Base-by-base conservation (phyloP, 2,797 vertebrate species). In the Anolis apletophallus region DNA sequence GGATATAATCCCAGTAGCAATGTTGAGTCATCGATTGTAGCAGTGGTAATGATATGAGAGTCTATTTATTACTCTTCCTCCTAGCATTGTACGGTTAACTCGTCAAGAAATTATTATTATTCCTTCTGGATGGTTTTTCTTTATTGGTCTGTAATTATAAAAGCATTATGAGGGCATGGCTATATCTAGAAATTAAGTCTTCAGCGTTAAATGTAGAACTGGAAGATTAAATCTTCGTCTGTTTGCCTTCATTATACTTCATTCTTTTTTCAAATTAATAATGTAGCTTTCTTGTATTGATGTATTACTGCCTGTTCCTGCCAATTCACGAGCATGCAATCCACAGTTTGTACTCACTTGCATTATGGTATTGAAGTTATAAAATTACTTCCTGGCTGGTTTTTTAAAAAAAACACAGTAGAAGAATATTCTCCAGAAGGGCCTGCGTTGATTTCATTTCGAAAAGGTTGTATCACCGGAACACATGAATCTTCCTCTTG, bases 91-190 rank as follows among this genome's bases (percentile, higher is more conserved):
- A 91, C 90, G 88, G 89, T 74, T 88, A 93, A 93, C 91, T 94
- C 93, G 83, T 84, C 92, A 69, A 88, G 90, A 94, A 95, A 94
- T 97, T 95, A 89, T 94, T 95, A 96, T 97, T 96, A 94, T 97
- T 96, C 95, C 95, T 96, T 94, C 94, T 95, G 95, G 95, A 94
- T 96, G 93, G 5, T 86, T 95, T 93, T 92, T 94, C 93, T 95
- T 85, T 91, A 94, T 90, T 95, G 94, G 89, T 94, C 96, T 94
- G 87, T 95, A 96, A 96, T 96, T 95, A 91, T 87, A 90, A 94
- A 80, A 95, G 94, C 91, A 91, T 88, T 91, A 91, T 84, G 90
- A 13, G 88, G 93, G 67, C 89, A 57, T 91, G 93, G 93, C 88
- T 78, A 86, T 87, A 78, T 91, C 91, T 93, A 87, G 80, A 91